Evolutionary conservation across 2,888 invertebrate genomes (phyloP).

Genomic region (Pharmacophagus antenor): DNA sequence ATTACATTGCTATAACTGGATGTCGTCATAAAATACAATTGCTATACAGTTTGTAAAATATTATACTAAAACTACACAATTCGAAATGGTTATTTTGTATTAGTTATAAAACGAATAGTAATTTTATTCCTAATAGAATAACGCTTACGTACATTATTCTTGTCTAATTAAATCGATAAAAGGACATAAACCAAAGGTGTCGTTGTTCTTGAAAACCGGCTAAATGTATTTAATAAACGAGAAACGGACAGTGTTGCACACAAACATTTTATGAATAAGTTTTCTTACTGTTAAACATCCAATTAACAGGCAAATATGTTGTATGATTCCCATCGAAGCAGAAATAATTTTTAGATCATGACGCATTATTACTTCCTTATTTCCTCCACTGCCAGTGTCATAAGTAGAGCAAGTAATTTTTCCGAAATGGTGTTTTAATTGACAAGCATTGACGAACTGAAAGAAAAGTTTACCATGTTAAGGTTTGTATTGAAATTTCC

Average conservation of each 20-base stretch:
- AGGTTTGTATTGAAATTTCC: background rate
- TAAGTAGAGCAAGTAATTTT: constrained; percentile 36
- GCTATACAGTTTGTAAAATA: too few species aligned
- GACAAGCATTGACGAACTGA: constrained; percentile 54
- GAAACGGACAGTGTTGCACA: background rate
- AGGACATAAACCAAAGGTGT: too few species aligned
- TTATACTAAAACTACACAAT: too few species aligned
- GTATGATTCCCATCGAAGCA: constrained; percentile 58
- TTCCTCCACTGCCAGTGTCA: constrained; percentile 17
- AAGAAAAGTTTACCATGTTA: background rate
- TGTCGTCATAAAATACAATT: too few species aligned
- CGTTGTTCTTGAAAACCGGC: too few species aligned
- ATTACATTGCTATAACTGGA: too few species aligned
- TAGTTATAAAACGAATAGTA: too few species aligned
- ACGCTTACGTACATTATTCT: too few species aligned
- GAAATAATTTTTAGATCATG: constrained; percentile 67
- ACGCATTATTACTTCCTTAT: constrained; percentile 48
- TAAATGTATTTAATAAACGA: background rate
- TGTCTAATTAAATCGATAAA: too few species aligned
- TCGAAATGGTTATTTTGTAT: too few species aligned
- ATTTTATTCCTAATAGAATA: too few species aligned
- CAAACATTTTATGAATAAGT: constrained; percentile 16
- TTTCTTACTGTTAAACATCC: constrained; percentile 44
- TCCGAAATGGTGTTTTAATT: constrained; percentile 56
- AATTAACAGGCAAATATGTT: constrained; percentile 55